Percentiles rank a stretch among this genome's conserved stretches.
phyloP scores from a whole-genome alignment of 2,797 vertebrate genomes.

The Megaceryle alcyon region DNA sequence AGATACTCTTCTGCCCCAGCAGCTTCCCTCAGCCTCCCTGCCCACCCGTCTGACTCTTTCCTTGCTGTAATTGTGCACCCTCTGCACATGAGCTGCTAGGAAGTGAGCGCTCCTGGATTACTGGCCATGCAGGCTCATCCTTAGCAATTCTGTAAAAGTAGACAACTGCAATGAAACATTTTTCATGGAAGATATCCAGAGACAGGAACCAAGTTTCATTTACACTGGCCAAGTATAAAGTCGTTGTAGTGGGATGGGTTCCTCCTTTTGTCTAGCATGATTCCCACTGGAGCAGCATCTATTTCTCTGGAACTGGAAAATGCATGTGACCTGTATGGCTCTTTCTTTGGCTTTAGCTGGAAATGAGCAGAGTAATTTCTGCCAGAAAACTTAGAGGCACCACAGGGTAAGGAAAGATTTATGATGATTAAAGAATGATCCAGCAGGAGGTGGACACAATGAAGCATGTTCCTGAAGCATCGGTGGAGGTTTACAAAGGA shows the following conservation, averaged over 20 bases:
- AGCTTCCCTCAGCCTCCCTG: not conserved
- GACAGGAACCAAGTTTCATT: not conserved
- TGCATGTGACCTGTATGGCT: not conserved
- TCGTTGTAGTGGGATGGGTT: slow-evolving; percentile 19
- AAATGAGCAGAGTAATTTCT: slow-evolving; percentile 12
- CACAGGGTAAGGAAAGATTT: not conserved
- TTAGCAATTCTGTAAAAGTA: not conserved
- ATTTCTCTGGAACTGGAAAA: slow-evolving; percentile 35
- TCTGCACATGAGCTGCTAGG: not conserved
- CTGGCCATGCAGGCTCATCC: not conserved
- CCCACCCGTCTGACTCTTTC: not conserved
- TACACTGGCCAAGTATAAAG: not conserved
- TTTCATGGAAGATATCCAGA: not conserved
- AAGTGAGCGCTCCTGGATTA: not conserved
- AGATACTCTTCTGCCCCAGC: not conserved
- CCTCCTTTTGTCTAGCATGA: slow-evolving; percentile 55
- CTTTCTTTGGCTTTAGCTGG: slow-evolving; percentile 1
- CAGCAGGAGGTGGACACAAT: slow-evolving; percentile 12
- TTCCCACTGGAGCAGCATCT: not conserved
- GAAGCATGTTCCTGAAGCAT: not conserved
- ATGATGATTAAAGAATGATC: not conserved
- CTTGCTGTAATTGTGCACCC: fast-evolving
- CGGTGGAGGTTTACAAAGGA: not conserved
- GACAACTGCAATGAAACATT: not conserved
- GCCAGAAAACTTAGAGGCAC: not conserved